phyloP scores from a whole-genome alignment of 2,113 vertebrate genomes.

The Orthonyx spaldingii region DNA sequence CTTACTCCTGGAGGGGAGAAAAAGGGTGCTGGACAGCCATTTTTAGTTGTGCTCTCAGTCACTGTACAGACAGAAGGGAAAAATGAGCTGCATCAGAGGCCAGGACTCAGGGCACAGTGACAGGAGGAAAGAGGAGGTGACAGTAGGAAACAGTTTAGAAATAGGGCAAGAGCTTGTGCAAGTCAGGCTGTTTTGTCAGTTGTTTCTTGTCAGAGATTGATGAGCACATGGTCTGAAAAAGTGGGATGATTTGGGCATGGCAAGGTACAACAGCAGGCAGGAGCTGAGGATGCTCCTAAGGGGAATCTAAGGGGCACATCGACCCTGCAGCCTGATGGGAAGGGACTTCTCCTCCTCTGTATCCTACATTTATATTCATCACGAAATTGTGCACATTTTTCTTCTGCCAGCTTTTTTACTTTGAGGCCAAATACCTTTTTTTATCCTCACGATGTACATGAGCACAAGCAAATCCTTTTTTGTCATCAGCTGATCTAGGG shows the following conservation, averaged over 20 bases:
- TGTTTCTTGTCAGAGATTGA: neutral
- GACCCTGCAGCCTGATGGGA: neutral
- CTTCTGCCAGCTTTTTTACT: neutral
- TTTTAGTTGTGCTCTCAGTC: neutral
- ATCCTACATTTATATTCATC: neutral
- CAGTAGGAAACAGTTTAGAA: neutral
- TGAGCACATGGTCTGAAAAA: neutral
- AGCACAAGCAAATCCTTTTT: neutral
- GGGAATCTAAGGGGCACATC: neutral
- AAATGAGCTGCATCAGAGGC: neutral
- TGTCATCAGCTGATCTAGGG: neutral
- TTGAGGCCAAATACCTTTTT: neutral
- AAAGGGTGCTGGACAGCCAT: neutral
- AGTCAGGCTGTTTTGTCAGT: neutral
- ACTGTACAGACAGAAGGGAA: neutral
- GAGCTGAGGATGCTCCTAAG: neutral
- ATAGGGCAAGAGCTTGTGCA: neutral
- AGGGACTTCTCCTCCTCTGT: neutral
- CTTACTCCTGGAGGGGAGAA: neutral
- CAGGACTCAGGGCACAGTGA: rapidly evolving
- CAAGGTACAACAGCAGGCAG: neutral
- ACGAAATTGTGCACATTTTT: neutral
- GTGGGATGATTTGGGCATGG: neutral
- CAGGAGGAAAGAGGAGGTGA: neutral
- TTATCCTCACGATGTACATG: neutral